A percentile compares a stretch with the other conserved stretches of the same genome.
Conservation (phyloP, 2,797 vertebrate species). For the Lepilemur ruficaudatus region DNA sequence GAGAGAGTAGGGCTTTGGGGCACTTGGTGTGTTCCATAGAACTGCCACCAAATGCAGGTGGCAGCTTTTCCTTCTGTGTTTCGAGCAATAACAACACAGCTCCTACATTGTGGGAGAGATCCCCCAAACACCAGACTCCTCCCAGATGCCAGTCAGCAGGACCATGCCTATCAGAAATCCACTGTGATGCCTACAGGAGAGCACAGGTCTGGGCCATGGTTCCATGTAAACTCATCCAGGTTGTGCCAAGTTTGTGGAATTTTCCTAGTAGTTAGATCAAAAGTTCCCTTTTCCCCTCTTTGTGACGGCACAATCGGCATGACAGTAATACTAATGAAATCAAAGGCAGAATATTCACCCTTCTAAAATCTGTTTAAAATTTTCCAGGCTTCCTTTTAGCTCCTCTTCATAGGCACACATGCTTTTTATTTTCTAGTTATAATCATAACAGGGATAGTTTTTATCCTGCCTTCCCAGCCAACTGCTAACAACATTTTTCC, state of each 20-base stretch:
- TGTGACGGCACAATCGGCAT: background rate
- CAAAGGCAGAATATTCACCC: accelerated
- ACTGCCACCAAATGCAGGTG: background rate
- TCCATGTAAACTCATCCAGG: background rate
- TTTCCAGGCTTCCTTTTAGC: background rate
- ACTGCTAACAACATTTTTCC: background rate
- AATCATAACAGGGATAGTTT: background rate
- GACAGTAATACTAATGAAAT: background rate
- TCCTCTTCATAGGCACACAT: background rate
- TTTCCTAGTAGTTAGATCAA: background rate
- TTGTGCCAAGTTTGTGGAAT: background rate
- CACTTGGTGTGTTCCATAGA: background rate
- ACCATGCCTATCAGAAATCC: background rate
- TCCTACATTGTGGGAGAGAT: background rate
- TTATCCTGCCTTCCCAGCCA: background rate
- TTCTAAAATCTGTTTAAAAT: background rate
- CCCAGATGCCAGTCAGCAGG: too few relatives aligned
- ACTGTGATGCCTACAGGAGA: too few relatives aligned
- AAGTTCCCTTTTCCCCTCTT: background rate
- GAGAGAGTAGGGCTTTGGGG: background rate
- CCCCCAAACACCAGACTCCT: background rate
- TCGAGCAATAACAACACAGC: background rate
- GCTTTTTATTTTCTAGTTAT: background rate
- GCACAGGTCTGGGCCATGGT: too few relatives aligned
- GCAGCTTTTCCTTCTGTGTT: background rate